phyloP scores from a whole-genome alignment of 2,113 vertebrate genomes.

The Cepphus grylle region DNA sequence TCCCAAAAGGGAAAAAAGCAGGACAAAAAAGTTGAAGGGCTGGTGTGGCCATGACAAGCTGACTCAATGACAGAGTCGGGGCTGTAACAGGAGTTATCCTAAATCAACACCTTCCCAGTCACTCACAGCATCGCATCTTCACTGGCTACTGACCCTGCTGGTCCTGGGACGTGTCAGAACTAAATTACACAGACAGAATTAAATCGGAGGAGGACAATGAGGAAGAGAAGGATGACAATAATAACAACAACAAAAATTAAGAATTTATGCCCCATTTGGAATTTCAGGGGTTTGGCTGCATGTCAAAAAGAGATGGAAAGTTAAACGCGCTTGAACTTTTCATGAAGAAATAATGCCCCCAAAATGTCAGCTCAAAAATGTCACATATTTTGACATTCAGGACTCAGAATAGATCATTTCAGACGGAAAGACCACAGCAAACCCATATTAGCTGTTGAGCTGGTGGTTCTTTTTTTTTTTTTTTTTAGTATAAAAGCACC shows the following conservation, averaged over 20 bases:
- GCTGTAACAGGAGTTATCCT: neutral
- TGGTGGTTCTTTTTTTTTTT: neutral
- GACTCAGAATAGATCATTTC: neutral
- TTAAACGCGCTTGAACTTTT: neutral
- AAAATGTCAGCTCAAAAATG: slow-evolving; percentile 26
- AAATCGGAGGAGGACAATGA: neutral
- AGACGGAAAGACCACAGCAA: neutral
- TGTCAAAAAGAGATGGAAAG: neutral
- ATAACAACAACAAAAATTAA: neutral
- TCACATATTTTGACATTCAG: neutral
- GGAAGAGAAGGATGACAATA: neutral
- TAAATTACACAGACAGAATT: neutral
- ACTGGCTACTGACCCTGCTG: neutral
- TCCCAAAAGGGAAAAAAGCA: neutral
- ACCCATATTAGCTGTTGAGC: neutral
- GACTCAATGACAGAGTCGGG: neutral
- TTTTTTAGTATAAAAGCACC: neutral
- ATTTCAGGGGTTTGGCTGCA: neutral
- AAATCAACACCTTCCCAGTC: neutral
- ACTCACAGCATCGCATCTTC: neutral
- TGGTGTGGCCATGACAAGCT: neutral
- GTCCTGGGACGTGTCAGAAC: neutral
- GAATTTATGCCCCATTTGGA: neutral
- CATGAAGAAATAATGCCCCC: neutral
- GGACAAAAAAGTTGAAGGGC: neutral